Evolutionary conservation across 2,888 invertebrate genomes (phyloP), one percentile per base, ranked within the genome.

Genomic region (Xestia sexstrigata): DNA sequence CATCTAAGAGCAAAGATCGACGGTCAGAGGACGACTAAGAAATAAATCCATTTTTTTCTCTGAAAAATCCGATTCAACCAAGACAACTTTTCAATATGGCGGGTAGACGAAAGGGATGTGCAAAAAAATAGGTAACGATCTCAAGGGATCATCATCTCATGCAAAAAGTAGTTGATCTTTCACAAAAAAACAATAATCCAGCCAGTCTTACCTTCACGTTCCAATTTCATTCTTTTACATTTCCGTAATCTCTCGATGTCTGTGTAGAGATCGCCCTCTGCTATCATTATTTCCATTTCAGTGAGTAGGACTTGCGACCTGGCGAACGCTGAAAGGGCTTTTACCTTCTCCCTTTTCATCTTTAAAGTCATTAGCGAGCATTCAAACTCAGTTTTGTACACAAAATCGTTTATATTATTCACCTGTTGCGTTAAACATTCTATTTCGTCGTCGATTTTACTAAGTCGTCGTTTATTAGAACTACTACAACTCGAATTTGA

Each of bases 271-370:
- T 84, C 81, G 23, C 63, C 70, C n/a, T 84, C 83, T 0, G 78
- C 81, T 15, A 87, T 63, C 26, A 74, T 9, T 23, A 82, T 5
- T 39, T 87, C 65, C 79, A 87, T 84, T 7, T 87, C 68, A 0
- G 79, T 58, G 11, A 86, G 7, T 1, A 87, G 2, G 0, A 73
- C 9, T 63, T 79, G 78, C 0, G 74, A 65, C 35, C 55, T 84
- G 0, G 84, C 67, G 9, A 80, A 55, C 3, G 84, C 86, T 35
- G 77, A 15, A 11, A 82, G 75, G n/a, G 82, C 86, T 23, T 45
- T 67, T 3, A 81, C 45, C 4, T 76, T 84, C 30, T 82, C 80
- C 15, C 77, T 79, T 74, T 84, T 84, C 4, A 87, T 39, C 72
- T 76, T 82, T 0, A 78, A 20, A 47, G 73, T 49, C 52, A 81